A percentile compares a stretch with the other conserved stretches of the same genome.
Conservation (phyloP, 2,113 vertebrate genomes). For the Sus scrofa region DNA sequence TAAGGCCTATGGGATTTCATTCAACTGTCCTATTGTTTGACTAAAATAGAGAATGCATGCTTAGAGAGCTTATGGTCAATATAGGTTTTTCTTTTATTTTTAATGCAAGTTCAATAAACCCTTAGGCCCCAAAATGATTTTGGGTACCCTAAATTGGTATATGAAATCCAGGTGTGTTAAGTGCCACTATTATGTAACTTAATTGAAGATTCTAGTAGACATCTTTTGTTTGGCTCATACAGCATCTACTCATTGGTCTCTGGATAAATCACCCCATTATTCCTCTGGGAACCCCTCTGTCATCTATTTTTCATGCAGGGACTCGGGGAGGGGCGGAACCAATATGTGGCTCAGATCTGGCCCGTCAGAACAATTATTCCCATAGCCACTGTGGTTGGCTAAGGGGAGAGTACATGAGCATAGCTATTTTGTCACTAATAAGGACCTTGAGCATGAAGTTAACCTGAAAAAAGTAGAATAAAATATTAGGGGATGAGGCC, state of each 20-base stretch:
- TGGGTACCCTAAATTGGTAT: background rate
- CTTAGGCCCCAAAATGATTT: background rate
- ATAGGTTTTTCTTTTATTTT: background rate
- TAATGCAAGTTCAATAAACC: slow-evolving; percentile 22
- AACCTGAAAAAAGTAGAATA: background rate
- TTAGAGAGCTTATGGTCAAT: background rate
- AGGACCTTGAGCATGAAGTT: background rate
- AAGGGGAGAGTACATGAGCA: background rate
- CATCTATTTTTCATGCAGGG: background rate
- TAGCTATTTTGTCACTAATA: background rate
- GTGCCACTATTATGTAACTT: slow-evolving; percentile 21
- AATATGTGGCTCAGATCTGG: background rate
- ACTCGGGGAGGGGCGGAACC: accelerated
- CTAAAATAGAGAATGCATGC: background rate
- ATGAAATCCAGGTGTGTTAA: background rate
- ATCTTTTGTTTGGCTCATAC: background rate
- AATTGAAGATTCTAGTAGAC: background rate
- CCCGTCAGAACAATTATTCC: background rate
- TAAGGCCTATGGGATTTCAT: background rate
- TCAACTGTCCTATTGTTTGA: slow-evolving; percentile 17
- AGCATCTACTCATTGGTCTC: background rate
- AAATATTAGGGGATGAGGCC: background rate
- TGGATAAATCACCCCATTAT: background rate
- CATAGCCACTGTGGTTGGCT: background rate
- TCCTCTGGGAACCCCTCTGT: background rate